Percentiles rank a stretch among this genome's conserved stretches.
These are phyloP conservation scores for Caenorhabditis sp. DNA, from an alignment of 2,888 invertebrate genomes.

Conservation along the genomic window DNA sequence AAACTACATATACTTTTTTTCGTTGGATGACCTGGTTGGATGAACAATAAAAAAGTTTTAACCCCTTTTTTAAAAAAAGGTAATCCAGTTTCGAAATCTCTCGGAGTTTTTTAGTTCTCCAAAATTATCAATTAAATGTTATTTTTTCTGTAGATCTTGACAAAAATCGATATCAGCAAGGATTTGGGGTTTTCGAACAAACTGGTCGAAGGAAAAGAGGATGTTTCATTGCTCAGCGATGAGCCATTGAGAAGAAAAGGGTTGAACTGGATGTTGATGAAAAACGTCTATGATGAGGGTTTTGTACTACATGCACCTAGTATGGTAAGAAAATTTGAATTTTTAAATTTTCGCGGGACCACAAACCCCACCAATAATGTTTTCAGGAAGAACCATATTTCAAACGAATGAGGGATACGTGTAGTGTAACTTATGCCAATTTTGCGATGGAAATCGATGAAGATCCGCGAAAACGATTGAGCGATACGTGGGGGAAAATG, in stretches of 20 bases:
- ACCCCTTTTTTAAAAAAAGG: too few species aligned
- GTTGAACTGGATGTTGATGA: constrained; percentile 72
- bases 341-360: not conserved
- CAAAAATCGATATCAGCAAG: constrained; percentile 49
- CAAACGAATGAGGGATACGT: constrained; percentile 44
- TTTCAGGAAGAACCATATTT: constrained; percentile 63
- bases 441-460: constrained; percentile 37
- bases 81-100: too few species aligned
- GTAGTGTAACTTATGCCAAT: constrained; percentile 32
- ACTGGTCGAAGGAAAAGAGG: not conserved
- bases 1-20: too few species aligned
- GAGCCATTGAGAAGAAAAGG: constrained; percentile 64
- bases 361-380: too few species aligned
- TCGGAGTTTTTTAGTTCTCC: too few species aligned
- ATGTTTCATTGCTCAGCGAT: constrained; percentile 19
- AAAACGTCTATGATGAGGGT: constrained; percentile 71
- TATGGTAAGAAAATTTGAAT: constrained; percentile 17
- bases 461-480: constrained; percentile 38
- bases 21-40: too few species aligned
- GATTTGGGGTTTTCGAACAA: constrained; percentile 6
- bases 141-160: constrained; percentile 46
- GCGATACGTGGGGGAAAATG: constrained; percentile 35
- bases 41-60: too few species aligned
- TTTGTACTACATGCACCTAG: constrained; percentile 72
- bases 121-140: too few species aligned